Percentiles rank a stretch among this genome's conserved stretches.
These are phyloP conservation scores for Eidolon dupreanum DNA, from an alignment of 2,797 vertebrate species.

Conservation along the genomic window DNA sequence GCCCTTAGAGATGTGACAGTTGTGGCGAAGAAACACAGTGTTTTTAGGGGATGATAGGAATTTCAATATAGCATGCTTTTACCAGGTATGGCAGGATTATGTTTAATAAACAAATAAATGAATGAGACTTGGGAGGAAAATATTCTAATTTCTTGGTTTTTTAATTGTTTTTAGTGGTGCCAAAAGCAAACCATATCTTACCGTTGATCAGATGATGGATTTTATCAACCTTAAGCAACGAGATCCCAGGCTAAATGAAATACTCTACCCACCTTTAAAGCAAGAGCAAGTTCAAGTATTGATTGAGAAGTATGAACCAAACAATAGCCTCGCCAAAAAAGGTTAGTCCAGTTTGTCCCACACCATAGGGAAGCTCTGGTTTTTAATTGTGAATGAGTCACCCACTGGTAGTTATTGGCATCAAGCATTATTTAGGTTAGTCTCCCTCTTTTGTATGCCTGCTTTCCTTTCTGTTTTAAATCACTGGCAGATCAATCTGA, in stretches of 20 bases:
- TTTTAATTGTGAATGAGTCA: constrained; percentile 25
- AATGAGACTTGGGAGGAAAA: neutral
- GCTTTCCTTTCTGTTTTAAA: neutral
- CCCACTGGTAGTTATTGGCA: neutral
- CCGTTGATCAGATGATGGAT: constrained; percentile 97
- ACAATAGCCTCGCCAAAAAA: constrained; percentile 91
- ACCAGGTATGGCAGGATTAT: neutral
- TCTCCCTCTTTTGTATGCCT: neutral
- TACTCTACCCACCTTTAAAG: constrained; percentile 97
- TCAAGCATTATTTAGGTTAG: too few relatives aligned
- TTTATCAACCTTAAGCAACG: constrained; percentile 97
- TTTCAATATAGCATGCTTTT: neutral
- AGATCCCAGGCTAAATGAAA: constrained; percentile 97
- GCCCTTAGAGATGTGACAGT: neutral
- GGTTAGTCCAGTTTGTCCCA: constrained; percentile 87
- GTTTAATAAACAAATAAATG: neutral
- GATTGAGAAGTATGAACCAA: constrained; percentile 97
- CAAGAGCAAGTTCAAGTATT: constrained; percentile 95
- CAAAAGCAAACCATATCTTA: constrained; percentile 94
- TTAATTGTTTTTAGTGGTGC: constrained; percentile 90
- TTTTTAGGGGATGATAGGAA: neutral
- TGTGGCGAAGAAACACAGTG: neutral
- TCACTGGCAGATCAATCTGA: neutral
- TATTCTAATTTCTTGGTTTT: constrained; percentile 48
- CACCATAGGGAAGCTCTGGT: neutral